Evolutionary conservation across 2,113 vertebrate genomes (phyloP).

Genomic region (Eonycteris spelaea): DNA sequence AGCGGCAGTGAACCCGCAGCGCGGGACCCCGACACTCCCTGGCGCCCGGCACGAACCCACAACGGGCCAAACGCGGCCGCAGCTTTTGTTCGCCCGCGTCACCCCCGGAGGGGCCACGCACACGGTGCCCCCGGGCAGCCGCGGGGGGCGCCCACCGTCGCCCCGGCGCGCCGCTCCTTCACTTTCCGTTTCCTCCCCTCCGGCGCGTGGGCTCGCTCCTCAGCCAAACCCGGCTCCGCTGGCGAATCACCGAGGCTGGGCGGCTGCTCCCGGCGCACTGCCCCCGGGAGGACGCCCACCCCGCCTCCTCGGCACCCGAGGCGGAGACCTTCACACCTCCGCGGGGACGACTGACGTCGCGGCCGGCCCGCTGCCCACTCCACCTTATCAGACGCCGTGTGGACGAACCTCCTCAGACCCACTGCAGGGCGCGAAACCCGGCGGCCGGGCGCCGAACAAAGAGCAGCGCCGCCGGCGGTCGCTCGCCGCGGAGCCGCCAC

Average conservation of each 20-base stretch:
- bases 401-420: background rate
- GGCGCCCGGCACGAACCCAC: background rate
- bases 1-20: background rate
- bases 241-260: rapidly evolving
- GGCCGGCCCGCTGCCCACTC: background rate
- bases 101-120: background rate
- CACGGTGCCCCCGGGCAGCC: background rate
- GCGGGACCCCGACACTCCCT: no score
- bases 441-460: constrained; percentile 42
- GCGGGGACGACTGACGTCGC: background rate
- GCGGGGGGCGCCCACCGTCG: constrained; percentile 40
- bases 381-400: background rate
- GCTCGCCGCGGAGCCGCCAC: background rate
- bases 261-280: background rate
- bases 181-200: constrained; percentile 57
- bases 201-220: constrained; percentile 48
- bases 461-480: background rate
- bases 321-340: background rate
- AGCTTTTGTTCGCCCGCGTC: background rate
- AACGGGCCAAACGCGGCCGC: background rate
- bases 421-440: constrained; percentile 24
- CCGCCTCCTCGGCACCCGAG: background rate
- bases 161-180: background rate
- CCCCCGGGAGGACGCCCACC: background rate
- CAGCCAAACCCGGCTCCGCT: background rate